phyloP scores from a whole-genome alignment of 2,797 vertebrate species.

The Phalloptychus januarius region DNA sequence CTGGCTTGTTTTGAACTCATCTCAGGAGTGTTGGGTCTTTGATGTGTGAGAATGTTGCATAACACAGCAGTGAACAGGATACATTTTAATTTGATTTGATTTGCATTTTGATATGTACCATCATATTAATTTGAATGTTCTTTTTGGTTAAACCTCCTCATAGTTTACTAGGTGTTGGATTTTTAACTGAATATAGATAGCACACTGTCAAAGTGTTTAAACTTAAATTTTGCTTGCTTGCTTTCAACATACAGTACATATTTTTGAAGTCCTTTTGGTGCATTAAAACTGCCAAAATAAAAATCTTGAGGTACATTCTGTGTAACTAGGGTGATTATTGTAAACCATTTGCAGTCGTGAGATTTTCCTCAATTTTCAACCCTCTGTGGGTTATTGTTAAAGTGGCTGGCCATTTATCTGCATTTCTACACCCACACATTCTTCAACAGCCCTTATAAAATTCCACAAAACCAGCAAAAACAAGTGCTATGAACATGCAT shows the following conservation, averaged over 20 bases:
- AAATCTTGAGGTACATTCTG: background rate
- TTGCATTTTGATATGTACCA: background rate
- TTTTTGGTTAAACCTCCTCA: background rate
- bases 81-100: background rate
- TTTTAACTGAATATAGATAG: background rate
- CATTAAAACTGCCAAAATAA: background rate
- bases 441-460: conserved; percentile 12
- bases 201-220: background rate
- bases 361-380: conserved; percentile 6
- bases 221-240: background rate
- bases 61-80: background rate
- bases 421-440: conserved; percentile 27
- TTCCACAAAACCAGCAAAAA: background rate
- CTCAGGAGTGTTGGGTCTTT: conserved; percentile 28
- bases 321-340: background rate
- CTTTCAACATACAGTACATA: background rate
- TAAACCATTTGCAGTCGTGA: background rate
- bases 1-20: conserved; percentile 17
- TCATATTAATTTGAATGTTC: background rate
- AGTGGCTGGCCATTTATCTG: background rate
- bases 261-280: background rate
- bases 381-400: conserved; percentile 8
- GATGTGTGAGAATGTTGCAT: conserved; percentile 6
- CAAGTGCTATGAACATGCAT: background rate
- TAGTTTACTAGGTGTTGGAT: background rate